Conservation (phyloP, 2,113 vertebrate species). For the Physeter macrocephalus region DNA sequence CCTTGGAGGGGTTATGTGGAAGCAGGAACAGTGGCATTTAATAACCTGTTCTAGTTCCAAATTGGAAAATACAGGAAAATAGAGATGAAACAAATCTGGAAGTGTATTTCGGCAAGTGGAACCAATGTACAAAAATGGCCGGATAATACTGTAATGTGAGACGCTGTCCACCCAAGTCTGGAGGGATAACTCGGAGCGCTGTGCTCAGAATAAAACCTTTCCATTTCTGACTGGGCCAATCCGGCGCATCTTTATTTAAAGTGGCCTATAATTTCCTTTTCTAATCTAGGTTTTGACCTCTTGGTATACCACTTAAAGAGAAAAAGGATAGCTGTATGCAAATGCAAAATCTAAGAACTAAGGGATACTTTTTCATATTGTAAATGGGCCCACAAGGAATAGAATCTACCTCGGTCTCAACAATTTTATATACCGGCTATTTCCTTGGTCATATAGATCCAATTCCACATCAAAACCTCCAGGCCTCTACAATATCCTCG, state of each 20-base stretch:
- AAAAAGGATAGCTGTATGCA: background rate
- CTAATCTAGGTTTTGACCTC: background rate
- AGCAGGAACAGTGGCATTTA: background rate
- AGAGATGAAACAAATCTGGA: background rate
- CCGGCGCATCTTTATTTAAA: background rate
- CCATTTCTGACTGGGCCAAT: slow-evolving; percentile 7
- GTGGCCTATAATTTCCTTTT: slow-evolving; percentile 33
- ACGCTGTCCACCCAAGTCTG: background rate
- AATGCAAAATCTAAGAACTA: background rate
- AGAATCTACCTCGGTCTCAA: background rate
- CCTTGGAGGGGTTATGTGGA: background rate
- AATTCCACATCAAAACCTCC: background rate
- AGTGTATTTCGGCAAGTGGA: slow-evolving; percentile 2
- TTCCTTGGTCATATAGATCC: background rate
- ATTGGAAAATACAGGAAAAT: background rate
- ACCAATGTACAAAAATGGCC: slow-evolving; percentile 9
- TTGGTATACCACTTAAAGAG: background rate
- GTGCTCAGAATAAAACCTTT: slow-evolving; percentile 33
- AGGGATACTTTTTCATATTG: background rate
- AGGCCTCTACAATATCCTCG: background rate
- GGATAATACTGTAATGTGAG: background rate
- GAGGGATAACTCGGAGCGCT: background rate
- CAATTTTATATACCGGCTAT: background rate
- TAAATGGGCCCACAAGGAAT: background rate
- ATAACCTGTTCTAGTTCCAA: background rate